Evolutionary conservation across 2,888 invertebrate species (phyloP), one percentile per base, ranked within the genome.

Genomic region (Andrena bucephala): DNA sequence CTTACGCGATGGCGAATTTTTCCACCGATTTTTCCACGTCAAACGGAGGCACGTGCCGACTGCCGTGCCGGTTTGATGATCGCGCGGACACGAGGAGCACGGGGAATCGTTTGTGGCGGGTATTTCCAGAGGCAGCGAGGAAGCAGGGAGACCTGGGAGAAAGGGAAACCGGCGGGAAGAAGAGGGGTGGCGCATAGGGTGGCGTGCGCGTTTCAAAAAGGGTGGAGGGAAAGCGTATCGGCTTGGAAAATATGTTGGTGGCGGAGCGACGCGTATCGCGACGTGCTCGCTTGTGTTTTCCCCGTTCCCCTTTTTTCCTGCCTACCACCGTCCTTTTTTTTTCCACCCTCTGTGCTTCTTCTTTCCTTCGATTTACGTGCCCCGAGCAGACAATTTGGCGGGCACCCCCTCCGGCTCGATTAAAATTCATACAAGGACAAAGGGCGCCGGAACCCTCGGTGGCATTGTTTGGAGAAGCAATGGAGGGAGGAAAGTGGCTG

Each of bases 201-300:
- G 78, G 83, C 81, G 74, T 67, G 80, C 71, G 83, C 81, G 83
- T 80, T 71, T 73, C 59, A 66, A 74, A 77, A 78, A 81, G 79
- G 74, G 83, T 66, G 76, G 75, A 78, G 84, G 79, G 84, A 81
- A 85, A 81, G 76, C 52, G 83, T 85, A 90, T 66, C 86, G 83
- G 79, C 62, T 83, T 72, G 89, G 90, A 90, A 89, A 90, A 89
- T 86, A 70, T 79, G 87, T 74, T 78, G 84, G 69, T 73, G 84
- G 83, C 77, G 77, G 82, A 52, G 74, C 76, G 50, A 77, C 81
- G 63, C 68, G 31, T 69, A n/a, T 65, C 42, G 16, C 48, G 42
- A 42, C 50, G 52, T 48, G 65, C 31, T 57, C 20, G 2, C n/a
- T 5, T 33, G 70, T 57, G 20, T 65, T 57, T 36, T 10, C 48